Evolutionary conservation across 1,140 invertebrate genomes (phyloP).

Genomic region (Drosophila grimshawi): DNA sequence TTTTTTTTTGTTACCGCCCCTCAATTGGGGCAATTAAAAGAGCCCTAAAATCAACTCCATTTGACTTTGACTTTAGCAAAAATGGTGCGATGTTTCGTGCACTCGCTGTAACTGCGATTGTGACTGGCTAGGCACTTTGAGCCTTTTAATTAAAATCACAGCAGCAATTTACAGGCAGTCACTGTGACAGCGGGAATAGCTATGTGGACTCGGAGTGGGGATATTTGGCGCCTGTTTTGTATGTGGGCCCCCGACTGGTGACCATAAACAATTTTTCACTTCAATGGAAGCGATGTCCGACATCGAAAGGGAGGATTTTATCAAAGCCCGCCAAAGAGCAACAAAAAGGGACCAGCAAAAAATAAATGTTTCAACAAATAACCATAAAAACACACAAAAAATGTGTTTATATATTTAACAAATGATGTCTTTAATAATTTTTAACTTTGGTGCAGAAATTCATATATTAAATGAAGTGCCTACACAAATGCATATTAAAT

Average conservation of each 20-base stretch:
- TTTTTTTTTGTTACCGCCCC: constrained; percentile 4
- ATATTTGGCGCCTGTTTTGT: constrained; percentile 36
- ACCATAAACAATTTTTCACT: constrained; percentile 80
- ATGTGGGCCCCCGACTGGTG: constrained; percentile 34
- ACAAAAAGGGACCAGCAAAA: neutral
- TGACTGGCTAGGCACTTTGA: constrained; percentile 22
- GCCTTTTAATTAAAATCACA: constrained; percentile 79
- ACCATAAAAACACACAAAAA: constrained; percentile 4
- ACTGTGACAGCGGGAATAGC: constrained; percentile 21
- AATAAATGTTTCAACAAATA: neutral
- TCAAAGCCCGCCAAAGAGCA: constrained; percentile 18
- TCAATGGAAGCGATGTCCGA: constrained; percentile 47
- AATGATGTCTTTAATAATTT: too few species aligned
- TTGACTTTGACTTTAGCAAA: constrained; percentile 63
- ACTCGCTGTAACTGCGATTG: constrained; percentile 46
- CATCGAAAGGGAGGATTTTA: constrained; percentile 53
- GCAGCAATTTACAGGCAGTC: constrained; percentile 66
- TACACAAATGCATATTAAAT: too few species aligned
- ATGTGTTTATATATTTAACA: neutral
- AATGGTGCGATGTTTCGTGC: constrained; percentile 41
- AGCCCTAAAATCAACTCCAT: constrained; percentile 74
- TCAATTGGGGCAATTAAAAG: constrained; percentile 65
- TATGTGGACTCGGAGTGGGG: neutral
- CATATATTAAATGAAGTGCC: too few species aligned
- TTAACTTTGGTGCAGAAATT: too few species aligned